Evolutionary conservation across 2,888 invertebrate genomes (phyloP).

Genomic region (Trachelus tabidus): DNA sequence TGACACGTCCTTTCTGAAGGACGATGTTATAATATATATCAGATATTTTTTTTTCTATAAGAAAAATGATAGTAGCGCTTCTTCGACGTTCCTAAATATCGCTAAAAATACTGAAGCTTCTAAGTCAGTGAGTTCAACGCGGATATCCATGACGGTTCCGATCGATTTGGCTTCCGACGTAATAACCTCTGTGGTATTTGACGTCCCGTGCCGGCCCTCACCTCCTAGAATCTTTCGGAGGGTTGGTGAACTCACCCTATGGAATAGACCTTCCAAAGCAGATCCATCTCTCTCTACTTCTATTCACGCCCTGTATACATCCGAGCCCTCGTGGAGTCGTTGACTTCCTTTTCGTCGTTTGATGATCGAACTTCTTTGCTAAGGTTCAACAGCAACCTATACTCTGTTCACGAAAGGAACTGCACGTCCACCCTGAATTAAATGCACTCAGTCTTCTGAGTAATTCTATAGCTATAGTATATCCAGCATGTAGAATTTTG

Average conservation of each 20-base stretch:
- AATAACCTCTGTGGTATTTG: slow-evolving; percentile 33
- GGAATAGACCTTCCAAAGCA: not conserved
- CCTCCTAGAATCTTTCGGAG: slow-evolving; percentile 8
- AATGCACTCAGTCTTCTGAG: not conserved
- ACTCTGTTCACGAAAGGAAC: not conserved
- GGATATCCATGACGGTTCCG: slow-evolving; percentile 27
- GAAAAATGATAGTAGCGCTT: not conserved
- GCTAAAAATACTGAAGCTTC: slow-evolving; percentile 32
- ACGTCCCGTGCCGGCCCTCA: slow-evolving; percentile 22
- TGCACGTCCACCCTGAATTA: not conserved
- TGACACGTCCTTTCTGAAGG: not conserved
- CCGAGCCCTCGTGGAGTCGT: not conserved
- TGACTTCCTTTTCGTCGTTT: slow-evolving; percentile 1
- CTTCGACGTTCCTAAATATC: slow-evolving; percentile 7
- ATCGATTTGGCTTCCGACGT: slow-evolving; percentile 35
- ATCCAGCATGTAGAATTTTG: not conserved
- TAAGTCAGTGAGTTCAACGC: slow-evolving; percentile 29
- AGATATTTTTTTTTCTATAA: not conserved
- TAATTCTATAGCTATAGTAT: not conserved
- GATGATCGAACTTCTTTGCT: not conserved
- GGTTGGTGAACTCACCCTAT: not conserved
- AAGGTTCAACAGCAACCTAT: not conserved
- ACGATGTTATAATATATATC: not conserved
- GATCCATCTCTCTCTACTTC: not conserved
- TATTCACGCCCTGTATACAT: not conserved